Base-by-base conservation (phyloP, 2,113 vertebrate species). In the Peromyscus polionotus region DNA sequence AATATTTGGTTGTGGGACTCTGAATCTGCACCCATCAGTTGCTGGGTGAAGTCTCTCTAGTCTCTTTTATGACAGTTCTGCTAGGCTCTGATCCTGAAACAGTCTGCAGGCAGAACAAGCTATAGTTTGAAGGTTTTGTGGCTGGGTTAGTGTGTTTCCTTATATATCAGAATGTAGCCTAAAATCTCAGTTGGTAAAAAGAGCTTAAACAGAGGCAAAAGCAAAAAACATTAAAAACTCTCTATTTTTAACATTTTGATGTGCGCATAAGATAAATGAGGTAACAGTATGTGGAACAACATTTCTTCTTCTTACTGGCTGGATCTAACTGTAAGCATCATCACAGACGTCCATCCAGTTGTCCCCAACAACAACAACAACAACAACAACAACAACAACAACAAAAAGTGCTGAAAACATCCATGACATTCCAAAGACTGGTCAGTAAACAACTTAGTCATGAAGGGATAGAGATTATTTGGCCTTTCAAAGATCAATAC, bases 211-310 rank as follows among this genome's bases (percentile, higher is more conserved):
- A 75, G 17, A 94, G 65, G 22, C n/a, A 45, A 20, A 73, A 67
- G 42, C 42, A 39, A 76, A 39, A 5, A 12, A 31, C 3, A 8
- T n/a, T 11, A 11, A 81, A 81, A 81, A 36, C 3, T 16, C 5
- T 67, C 28, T 28, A 68, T 17, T 59, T 59, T 26, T 13, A 83
- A 96, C 77, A 86, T 93, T 92, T 93, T 93, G 45, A 86, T 92
- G 22, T 2, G 63, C 9, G 28, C 1, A 61, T 77, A 88, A 10
- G 5, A 68, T 48, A 61, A 2, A 61, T 54, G 33, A 68, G 86
- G 5, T 86, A 89, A 63, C 48, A 95, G 45, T 79, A 7, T 67
- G 4, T 84, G 24, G 19, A 87, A 87, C 22, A 90, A 45, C 65
- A 81, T 88, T 13, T 4, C 20, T 77, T 88, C 75, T 75, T 61